A percentile compares a stretch with the other conserved stretches of the same genome.
These are phyloP conservation scores for Collichthys lucidus DNA, from an alignment of 2,113 vertebrate species.

Conservation along the genomic window DNA sequence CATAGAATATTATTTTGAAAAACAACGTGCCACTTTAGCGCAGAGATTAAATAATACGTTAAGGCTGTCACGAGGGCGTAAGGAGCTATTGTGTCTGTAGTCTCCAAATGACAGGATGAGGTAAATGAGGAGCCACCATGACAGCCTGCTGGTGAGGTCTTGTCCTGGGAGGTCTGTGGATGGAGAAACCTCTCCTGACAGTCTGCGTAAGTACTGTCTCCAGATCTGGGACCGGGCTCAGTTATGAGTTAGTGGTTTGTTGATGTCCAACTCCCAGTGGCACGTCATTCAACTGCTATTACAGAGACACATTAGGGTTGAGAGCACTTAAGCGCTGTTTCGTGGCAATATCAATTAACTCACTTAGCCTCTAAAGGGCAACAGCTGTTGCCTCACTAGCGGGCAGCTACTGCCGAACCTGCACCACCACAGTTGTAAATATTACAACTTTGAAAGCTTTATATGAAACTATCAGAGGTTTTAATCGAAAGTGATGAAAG, in stretches of 20 bases:
- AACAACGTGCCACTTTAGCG: constrained; percentile 3
- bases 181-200: constrained; percentile 51
- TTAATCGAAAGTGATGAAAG: constrained; percentile 55
- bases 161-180: constrained; percentile 71
- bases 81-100: constrained; percentile 39
- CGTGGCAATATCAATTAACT: constrained; percentile 44
- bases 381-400: constrained; percentile 20
- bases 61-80: background rate
- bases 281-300: constrained; percentile 44
- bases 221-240: constrained; percentile 43
- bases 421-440: constrained; percentile 9
- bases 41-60: constrained; percentile 26
- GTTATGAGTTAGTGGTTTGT: constrained; percentile 59
- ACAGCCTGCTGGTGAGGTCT: constrained; percentile 61
- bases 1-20: constrained; percentile 8
- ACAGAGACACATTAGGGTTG: constrained; percentile 35
- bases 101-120: constrained; percentile 57
- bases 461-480: background rate
- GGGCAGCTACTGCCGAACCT: constrained; percentile 8
- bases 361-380: constrained; percentile 33
- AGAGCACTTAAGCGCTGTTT: constrained; percentile 32
- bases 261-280: constrained; percentile 46
- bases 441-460: constrained; percentile 17
- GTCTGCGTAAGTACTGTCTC: constrained; percentile 40
- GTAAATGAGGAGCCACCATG: constrained; percentile 67